Percentiles rank a stretch among this genome's conserved stretches.
Conservation (phyloP, 2,113 vertebrate genomes). For the Puffinus mauretanicus region DNA sequence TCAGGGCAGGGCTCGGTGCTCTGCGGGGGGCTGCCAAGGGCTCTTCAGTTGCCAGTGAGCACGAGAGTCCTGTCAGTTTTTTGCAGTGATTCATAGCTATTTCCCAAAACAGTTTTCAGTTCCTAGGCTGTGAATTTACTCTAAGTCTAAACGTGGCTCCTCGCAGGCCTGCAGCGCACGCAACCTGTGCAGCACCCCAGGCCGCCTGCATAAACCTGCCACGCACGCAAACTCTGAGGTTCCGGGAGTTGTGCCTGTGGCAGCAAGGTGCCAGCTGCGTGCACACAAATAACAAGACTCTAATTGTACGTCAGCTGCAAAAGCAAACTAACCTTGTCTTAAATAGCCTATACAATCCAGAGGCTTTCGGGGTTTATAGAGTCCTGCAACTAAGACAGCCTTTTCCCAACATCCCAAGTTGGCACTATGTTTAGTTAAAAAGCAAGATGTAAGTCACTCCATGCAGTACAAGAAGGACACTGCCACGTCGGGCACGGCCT, state of each 20-base stretch:
- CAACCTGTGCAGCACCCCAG: not conserved
- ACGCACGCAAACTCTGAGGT: rapidly evolving
- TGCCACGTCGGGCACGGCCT: rapidly evolving
- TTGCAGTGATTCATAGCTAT: not conserved
- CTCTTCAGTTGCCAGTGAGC: not conserved
- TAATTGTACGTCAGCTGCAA: not conserved
- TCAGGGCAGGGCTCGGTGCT: not conserved
- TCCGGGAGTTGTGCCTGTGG: not conserved
- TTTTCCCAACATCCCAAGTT: not conserved
- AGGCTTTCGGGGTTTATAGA: not conserved
- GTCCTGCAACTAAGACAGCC: not conserved
- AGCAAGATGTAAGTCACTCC: rapidly evolving
- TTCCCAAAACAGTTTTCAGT: not conserved
- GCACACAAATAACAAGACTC: too few species aligned
- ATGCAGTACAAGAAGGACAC: not conserved
- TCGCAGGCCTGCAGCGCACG: not conserved
- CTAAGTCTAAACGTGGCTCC: not conserved
- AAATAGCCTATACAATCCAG: not conserved
- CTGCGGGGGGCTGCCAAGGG: not conserved
- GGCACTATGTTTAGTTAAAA: not conserved
- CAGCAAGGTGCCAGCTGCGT: not conserved
- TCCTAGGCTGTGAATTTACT: not conserved
- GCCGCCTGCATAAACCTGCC: not conserved
- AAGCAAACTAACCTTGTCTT: not conserved
- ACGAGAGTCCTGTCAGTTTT: not conserved